Percentiles rank a stretch among this genome's conserved stretches.
Conservation (phyloP, 2,888 invertebrate species). For the Steinernema scapterisci region DNA sequence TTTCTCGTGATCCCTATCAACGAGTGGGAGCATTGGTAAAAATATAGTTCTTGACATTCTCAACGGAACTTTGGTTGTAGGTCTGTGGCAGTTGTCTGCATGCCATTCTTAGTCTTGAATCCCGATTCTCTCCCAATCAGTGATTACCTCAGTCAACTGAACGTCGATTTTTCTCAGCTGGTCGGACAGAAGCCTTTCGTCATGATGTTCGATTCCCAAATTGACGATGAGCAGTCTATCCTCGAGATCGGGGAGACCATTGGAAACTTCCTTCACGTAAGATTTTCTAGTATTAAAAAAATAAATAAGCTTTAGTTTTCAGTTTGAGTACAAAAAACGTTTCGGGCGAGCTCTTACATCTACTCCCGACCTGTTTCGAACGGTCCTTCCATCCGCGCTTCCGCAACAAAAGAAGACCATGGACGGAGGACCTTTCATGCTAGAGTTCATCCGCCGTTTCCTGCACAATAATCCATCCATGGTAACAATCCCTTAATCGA, state of each 20-base stretch:
- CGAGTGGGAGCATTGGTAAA: conserved; percentile 63
- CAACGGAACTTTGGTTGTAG: too few relatives aligned
- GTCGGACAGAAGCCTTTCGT: conserved; percentile 37
- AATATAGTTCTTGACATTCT: neutral
- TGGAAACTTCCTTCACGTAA: conserved; percentile 51
- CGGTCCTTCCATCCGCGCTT: conserved; percentile 36
- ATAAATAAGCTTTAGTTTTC: neutral
- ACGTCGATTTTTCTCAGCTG: neutral
- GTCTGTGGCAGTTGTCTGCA: conserved; percentile 52
- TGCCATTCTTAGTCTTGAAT: conserved; percentile 47
- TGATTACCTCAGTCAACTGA: conserved; percentile 4
- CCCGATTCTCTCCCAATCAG: conserved; percentile 20
- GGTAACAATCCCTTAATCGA: conserved; percentile 35
- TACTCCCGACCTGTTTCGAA: conserved; percentile 29
- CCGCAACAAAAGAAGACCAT: conserved; percentile 48
- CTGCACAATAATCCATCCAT: conserved; percentile 54
- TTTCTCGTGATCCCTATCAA: conserved; percentile 60
- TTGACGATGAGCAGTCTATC: conserved; percentile 44
- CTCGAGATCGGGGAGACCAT: conserved; percentile 49
- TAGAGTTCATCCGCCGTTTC: conserved; percentile 59
- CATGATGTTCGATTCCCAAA: conserved; percentile 54
- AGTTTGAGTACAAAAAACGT: conserved; percentile 10
- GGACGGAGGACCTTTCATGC: conserved; percentile 59
- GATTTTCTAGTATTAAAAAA: neutral
- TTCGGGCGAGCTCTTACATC: neutral